Evolutionary conservation across 2,797 vertebrate species (phyloP).

Genomic region (Acanthurus leucopareius): DNA sequence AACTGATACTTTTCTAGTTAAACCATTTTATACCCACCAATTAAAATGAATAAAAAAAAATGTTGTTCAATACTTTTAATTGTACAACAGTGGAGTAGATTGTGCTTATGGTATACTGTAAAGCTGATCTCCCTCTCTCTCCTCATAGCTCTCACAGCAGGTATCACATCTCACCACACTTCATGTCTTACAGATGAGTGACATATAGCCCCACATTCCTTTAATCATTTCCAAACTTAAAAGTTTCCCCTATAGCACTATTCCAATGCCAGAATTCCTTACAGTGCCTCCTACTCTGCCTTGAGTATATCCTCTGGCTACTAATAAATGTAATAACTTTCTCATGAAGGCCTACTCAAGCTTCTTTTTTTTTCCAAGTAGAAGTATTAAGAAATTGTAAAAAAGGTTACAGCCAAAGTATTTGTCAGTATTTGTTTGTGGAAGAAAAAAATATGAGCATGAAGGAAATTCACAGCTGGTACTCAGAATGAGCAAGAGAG

Average conservation of each 20-base stretch:
- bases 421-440: slow-evolving; percentile 16
- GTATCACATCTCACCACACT: slow-evolving; percentile 31
- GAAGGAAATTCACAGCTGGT: slow-evolving; percentile 28
- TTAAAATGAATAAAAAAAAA: background rate
- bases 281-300: slow-evolving; percentile 24
- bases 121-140: background rate
- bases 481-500: slow-evolving; percentile 44
- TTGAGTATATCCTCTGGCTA: slow-evolving; percentile 34
- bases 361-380: slow-evolving; percentile 33
- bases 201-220: slow-evolving; percentile 51
- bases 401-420: slow-evolving; percentile 37
- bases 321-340: slow-evolving; percentile 36
- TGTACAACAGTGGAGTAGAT: background rate
- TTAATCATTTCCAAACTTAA: slow-evolving; percentile 54
- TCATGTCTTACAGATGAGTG: slow-evolving; percentile 45
- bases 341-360: slow-evolving; percentile 38
- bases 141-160: slow-evolving; percentile 15
- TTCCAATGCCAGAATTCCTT: slow-evolving; percentile 44
- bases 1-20: background rate
- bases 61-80: background rate
- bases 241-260: background rate
- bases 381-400: slow-evolving; percentile 38
- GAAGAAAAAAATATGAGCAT: slow-evolving; percentile 37
- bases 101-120: background rate
- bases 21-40: background rate